Evolutionary conservation across 2,113 vertebrate species (phyloP), one percentile per base, ranked within the genome.

Genomic region (Oreocharis arfaki): DNA sequence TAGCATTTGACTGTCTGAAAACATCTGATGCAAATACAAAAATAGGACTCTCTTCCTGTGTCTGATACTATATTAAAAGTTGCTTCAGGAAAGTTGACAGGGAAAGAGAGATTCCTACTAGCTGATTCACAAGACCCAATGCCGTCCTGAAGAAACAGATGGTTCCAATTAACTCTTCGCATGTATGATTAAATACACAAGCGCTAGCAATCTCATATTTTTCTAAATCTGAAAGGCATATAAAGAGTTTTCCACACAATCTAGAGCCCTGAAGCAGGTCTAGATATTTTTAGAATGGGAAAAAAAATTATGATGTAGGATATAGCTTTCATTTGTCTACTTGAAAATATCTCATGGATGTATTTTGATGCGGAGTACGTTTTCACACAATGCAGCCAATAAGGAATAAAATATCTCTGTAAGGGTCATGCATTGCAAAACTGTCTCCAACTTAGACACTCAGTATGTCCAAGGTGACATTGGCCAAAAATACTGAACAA

Each of bases 71-170:
- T 53, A 78, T 87, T 91, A 74, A 83, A 73, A 87, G 67, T 81
- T 74, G 42, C 30, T 74, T 74, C 42, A 90, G 30, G 22, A 92
- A 93, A 93, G 53, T 18, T 70, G 64, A 52, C 12, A 68, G 16
- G 35, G 56, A 59, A 92, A 92, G 24, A 63, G 12, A 67, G 9
- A 86, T 46, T 90, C 67, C 49, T 94, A 61, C 22, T 46, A 84
- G 16, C 42, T 95, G 67, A 95, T 57, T 96, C 55, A 77, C 57
- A 93, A 79, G 41, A 60, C 11, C 41, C 50, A 67, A 22, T 13
- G 64, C 33, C 27, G 6, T 68, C 55, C 61, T 74, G 52, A 88
- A 77, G 55, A 83, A 92, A 90, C 77, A 97, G 93, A 95, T 94
- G 74, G 78, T 41, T 60, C 35, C 64, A 49, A 63, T 81, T 92